Percentiles rank a stretch among this genome's conserved stretches.
Evolutionary conservation across 2,888 invertebrate species (phyloP).

Genomic region (Odontothrips loti): DNA sequence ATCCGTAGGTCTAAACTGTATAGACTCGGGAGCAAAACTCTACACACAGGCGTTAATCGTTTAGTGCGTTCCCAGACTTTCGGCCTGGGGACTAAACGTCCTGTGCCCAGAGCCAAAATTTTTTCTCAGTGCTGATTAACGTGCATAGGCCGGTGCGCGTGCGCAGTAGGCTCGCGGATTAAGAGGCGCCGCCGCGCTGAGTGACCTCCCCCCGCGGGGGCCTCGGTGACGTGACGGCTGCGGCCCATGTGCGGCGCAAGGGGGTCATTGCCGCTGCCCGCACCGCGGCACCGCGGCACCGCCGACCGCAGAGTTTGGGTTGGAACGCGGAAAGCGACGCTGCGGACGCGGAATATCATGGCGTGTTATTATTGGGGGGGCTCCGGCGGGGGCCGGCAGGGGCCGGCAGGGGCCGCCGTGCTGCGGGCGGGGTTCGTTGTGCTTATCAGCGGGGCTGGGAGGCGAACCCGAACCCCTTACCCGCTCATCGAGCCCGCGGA

Average conservation of each 20-base stretch:
- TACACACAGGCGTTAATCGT: too few relatives aligned
- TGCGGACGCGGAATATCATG: not conserved
- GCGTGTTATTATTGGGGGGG: too few relatives aligned
- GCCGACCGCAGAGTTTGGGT: not conserved
- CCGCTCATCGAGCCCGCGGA: not conserved
- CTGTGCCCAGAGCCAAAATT: too few relatives aligned
- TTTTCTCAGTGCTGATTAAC: too few relatives aligned
- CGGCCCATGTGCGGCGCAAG: not conserved
- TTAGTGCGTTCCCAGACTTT: too few relatives aligned
- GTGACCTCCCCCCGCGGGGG: too few relatives aligned
- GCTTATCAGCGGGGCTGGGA: not conserved
- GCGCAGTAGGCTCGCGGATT: too few relatives aligned
- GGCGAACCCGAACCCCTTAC: not conserved
- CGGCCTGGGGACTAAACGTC: too few relatives aligned
- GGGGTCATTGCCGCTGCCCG: not conserved
- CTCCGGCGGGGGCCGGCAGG: not conserved
- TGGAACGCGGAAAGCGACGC: not conserved
- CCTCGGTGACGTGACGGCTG: not conserved
- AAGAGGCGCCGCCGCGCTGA: too few relatives aligned
- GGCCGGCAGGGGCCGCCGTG: not conserved
- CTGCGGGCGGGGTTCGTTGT: not conserved
- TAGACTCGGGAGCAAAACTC: too few relatives aligned
- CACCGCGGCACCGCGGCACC: not conserved
- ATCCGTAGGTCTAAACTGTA: too few relatives aligned
- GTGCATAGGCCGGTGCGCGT: too few relatives aligned